These are phyloP conservation scores for Drosophila leontia DNA, from an alignment of 1,140 invertebrate genomes.

Conservation along the genomic window DNA sequence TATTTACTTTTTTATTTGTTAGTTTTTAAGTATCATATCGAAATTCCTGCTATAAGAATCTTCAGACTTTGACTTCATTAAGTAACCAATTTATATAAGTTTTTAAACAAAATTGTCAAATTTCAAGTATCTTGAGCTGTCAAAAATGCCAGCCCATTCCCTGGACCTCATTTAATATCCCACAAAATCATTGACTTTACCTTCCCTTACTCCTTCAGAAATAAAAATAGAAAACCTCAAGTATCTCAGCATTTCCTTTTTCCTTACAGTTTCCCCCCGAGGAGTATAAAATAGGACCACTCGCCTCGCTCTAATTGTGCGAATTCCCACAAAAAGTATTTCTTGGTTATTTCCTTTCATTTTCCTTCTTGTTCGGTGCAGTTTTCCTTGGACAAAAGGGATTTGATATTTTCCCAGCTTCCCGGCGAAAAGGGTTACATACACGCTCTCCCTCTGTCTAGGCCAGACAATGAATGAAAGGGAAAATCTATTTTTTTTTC, in stretches of 20 bases:
- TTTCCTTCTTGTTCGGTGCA: constrained; percentile 27
- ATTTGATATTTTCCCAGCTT: constrained; percentile 66
- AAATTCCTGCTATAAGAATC: background rate
- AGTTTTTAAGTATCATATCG: background rate
- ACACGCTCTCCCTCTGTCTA: background rate
- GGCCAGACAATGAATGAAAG: constrained; percentile 44
- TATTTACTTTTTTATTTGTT: background rate
- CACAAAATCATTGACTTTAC: constrained; percentile 22
- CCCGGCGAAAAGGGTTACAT: constrained; percentile 57
- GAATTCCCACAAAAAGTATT: constrained; percentile 74
- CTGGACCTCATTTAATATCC: background rate
- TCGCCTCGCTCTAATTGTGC: constrained; percentile 77
- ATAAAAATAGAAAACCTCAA: background rate
- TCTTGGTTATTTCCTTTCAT: constrained; percentile 41
- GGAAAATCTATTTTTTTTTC: constrained; percentile 64
- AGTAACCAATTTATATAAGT: background rate
- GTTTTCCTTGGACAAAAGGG: constrained; percentile 39
- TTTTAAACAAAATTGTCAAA: background rate
- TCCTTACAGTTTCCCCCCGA: constrained; percentile 2
- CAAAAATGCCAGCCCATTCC: background rate
- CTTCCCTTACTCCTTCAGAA: background rate
- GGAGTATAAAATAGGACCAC: constrained; percentile 25
- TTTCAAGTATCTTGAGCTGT: background rate
- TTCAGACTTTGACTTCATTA: background rate
- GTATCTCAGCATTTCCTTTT: constrained; percentile 31